Percentiles rank a stretch among this genome's conserved stretches.
Conservation (phyloP, 2,888 invertebrate species). For the Caenorhabditis becei region DNA sequence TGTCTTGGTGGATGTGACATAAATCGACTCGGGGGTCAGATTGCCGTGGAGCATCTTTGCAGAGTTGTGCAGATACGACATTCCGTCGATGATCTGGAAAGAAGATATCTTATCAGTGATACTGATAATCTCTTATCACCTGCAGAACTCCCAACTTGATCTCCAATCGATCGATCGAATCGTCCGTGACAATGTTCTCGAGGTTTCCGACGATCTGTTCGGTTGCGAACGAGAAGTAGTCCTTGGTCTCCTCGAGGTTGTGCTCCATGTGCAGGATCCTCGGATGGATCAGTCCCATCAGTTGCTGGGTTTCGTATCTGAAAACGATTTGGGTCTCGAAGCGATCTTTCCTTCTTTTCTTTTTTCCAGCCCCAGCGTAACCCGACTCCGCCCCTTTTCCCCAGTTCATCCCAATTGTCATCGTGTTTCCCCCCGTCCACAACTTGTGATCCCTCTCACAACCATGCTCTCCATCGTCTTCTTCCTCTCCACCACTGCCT, state of each 20-base stretch:
- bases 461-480: constrained; percentile 5
- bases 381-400: too few relatives aligned
- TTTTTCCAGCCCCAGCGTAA: too few relatives aligned
- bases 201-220: constrained; percentile 69
- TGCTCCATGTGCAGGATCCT: constrained; percentile 75
- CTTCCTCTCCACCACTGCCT: constrained; percentile 10
- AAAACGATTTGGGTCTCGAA: background rate
- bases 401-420: too few relatives aligned
- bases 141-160: constrained; percentile 80
- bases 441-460: background rate
- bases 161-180: constrained; percentile 77
- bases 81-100: constrained; percentile 89
- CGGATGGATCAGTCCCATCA: constrained; percentile 76
- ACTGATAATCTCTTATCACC: constrained; percentile 45
- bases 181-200: constrained; percentile 71
- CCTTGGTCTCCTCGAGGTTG: constrained; percentile 78
- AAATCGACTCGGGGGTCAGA: constrained; percentile 93
- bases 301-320: constrained; percentile 76
- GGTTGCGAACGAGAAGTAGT: constrained; percentile 69
- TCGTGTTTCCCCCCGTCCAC: background rate
- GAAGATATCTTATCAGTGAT: background rate
- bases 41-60: constrained; percentile 93
- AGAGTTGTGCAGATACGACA: constrained; percentile 93
- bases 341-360: too few relatives aligned
- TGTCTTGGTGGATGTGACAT: constrained; percentile 93